These are phyloP conservation scores for Psophia crepitans DNA, from an alignment of 2,113 vertebrate species.

Conservation along the genomic window DNA sequence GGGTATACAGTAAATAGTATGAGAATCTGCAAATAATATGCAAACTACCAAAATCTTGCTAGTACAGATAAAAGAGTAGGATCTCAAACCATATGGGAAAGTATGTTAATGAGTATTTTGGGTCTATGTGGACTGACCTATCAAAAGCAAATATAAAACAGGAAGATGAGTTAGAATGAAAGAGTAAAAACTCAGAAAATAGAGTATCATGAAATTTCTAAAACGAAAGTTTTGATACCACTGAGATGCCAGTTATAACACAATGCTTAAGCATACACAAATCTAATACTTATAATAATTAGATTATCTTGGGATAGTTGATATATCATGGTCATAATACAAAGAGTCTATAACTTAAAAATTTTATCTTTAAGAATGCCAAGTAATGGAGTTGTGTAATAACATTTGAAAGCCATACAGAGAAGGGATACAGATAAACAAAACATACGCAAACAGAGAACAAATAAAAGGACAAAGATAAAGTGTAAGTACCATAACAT, in stretches of 20 bases:
- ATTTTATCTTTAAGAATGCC: background rate
- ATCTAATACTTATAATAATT: background rate
- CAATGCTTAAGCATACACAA: background rate
- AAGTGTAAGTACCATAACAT: background rate
- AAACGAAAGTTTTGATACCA: background rate
- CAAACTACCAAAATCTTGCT: background rate
- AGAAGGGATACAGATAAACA: background rate
- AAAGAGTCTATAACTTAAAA: background rate
- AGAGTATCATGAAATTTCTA: background rate
- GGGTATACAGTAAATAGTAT: background rate
- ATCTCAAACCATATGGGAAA: background rate
- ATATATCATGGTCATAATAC: background rate
- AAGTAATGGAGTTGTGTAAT: background rate
- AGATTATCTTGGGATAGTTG: background rate
- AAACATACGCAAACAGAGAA: background rate
- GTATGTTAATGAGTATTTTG: background rate
- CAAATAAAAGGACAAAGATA: background rate
- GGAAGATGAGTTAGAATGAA: background rate
- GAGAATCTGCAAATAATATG: background rate
- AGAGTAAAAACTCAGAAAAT: background rate
- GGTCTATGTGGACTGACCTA: background rate
- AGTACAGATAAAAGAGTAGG: background rate
- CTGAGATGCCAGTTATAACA: background rate
- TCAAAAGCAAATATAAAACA: background rate
- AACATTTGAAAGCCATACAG: background rate